Evolutionary conservation across 1,140 invertebrate species (phyloP), one percentile per base, ranked within the genome.

Genomic region (Fopius arisanus): DNA sequence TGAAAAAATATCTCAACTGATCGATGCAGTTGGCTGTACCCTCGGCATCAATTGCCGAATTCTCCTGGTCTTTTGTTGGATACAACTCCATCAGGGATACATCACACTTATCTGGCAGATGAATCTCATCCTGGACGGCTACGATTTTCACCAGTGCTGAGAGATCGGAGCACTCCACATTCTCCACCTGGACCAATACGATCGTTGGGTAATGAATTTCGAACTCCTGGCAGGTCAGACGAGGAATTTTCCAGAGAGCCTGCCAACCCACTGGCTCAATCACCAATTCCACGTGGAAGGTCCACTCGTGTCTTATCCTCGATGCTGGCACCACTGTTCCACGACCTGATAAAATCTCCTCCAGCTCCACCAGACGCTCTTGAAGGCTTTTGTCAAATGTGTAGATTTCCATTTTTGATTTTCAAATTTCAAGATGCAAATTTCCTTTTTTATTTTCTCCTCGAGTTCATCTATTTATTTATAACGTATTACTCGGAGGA

Each of bases 221-320:
- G 0, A 91, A 84, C 26, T 89, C 85, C 78, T 91, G 89, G 62
- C 91, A 92, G 21, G 87, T 90, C 5, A 87, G 74, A 6, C 90
- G 84, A 16, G 90, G 88, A 74, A 92, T 90, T 82, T 91, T 92
- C 91, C 91, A 92, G 21, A 92, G 76, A 1, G 90, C 91, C 79
- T 90, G 89, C 91, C 91, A 92, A 3, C 91, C 90, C 75, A 82
- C 83, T 33, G 89, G 89, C 71, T 92, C 91, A 31, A 92, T 82
- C 16, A 88, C 85, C 28, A 91, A 69, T 72, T 92, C 90, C 5
- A 91, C 75, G 62, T 90, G 89, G 78, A 86, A 89, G 10, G 81
- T 79, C 91, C 91, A 92, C 81, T 91, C 89, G 10, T 84, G 81
- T 14, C 81, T 81, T 10, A 92, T 88, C 75, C 87, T 83, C 0